These are phyloP conservation scores for Priocnemis perturbator DNA, from an alignment of 2,888 invertebrate genomes.

Conservation along the genomic window DNA sequence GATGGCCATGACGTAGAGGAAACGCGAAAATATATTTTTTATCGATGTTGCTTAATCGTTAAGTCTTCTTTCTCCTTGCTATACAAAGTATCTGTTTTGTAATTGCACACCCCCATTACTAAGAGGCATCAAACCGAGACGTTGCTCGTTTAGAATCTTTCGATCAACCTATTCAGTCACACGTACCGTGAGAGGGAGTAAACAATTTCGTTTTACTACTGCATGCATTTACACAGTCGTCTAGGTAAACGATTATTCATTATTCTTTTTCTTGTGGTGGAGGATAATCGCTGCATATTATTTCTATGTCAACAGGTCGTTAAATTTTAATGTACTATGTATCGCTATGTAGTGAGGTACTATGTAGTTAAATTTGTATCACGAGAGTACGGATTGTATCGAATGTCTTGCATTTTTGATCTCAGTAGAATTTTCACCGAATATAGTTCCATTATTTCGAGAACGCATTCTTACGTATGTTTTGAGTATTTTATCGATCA, in stretches of 20 bases:
- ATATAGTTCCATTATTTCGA: slow-evolving; percentile 9
- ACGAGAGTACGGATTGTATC: slow-evolving; percentile 29
- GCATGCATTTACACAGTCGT: neutral
- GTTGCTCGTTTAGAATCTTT: slow-evolving; percentile 5
- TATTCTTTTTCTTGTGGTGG: slow-evolving; percentile 54
- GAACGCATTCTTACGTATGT: slow-evolving; percentile 5
- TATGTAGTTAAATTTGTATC: slow-evolving; percentile 33
- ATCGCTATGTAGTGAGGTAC: slow-evolving; percentile 34
- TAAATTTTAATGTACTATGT: slow-evolving; percentile 29
- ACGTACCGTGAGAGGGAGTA: neutral
- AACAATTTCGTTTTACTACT: neutral
- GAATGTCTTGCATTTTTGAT: slow-evolving; percentile 40
- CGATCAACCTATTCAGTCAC: neutral
- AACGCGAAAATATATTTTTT: slow-evolving; percentile 60
- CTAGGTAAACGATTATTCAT: slow-evolving; percentile 20
- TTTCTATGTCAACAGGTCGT: slow-evolving; percentile 31
- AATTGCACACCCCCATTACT: neutral
- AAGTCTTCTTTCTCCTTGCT: slow-evolving; percentile 57
- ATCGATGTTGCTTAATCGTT: slow-evolving; percentile 69
- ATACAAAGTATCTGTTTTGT: slow-evolving; percentile 20
- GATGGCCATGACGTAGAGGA: slow-evolving; percentile 49
- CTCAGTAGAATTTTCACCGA: slow-evolving; percentile 40
- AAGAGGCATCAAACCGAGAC: neutral
- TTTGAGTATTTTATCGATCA: slow-evolving; percentile 16
- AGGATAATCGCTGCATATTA: slow-evolving; percentile 52